Percentiles rank a stretch among this genome's conserved stretches.
Evolutionary conservation across 2,113 vertebrate genomes (phyloP).

Genomic region (Anser cygnoides): DNA sequence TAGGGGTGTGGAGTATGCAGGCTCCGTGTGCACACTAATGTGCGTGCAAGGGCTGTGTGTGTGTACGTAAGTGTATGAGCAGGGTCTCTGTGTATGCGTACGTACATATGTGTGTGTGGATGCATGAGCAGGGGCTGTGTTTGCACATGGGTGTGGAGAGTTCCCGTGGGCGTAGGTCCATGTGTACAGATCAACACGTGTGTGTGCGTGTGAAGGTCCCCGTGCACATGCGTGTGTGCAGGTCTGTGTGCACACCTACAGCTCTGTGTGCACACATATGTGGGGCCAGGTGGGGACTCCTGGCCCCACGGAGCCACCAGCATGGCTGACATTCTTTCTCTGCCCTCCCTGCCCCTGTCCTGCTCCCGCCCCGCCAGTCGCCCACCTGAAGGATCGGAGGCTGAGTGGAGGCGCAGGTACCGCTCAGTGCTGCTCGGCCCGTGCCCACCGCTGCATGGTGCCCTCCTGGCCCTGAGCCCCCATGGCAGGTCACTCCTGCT

Average conservation of each 20-base stretch:
- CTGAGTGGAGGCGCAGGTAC: conserved; percentile 98
- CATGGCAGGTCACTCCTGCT: too few relatives aligned
- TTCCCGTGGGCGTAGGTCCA: background rate
- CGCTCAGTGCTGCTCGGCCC: background rate
- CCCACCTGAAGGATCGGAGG: conserved; percentile 98
- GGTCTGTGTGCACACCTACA: background rate
- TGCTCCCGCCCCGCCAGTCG: conserved; percentile 86
- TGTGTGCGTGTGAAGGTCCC: background rate
- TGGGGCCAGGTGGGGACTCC: background rate
- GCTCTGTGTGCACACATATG: fast-evolving
- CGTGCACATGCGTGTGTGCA: background rate
- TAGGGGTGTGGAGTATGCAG: fast-evolving
- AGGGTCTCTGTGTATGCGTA: background rate
- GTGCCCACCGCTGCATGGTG: conserved; percentile 56
- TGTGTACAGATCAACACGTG: too few relatives aligned
- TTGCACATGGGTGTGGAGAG: too few relatives aligned
- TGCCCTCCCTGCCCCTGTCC: conserved; percentile 67
- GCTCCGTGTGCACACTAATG: background rate
- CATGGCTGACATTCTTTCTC: background rate
- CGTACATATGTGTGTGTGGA: too few relatives aligned
- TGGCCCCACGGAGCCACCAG: fast-evolving
- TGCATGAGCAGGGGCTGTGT: too few relatives aligned
- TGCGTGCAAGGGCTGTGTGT: background rate
- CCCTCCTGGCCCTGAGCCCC: background rate
- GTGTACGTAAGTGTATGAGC: fast-evolving